Base-by-base conservation (phyloP, 2,888 invertebrate species). In the Tillus elongatus region DNA sequence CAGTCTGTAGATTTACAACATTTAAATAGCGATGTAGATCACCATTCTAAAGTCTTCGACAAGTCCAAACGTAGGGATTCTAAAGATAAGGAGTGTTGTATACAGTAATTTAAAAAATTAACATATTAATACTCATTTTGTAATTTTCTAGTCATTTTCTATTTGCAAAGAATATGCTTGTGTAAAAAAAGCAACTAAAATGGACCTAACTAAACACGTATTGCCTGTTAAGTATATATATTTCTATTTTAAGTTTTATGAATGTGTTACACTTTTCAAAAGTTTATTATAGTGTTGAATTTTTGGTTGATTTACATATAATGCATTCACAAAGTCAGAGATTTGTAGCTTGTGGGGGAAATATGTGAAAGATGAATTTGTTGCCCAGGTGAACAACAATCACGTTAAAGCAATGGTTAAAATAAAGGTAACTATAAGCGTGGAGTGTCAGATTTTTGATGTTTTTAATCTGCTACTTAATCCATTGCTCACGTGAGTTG, bases 401-500 rank as follows among this genome's bases (percentile, higher is more conserved):
- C 61, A 63, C 63, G 63, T 63, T 59, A 52, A 56, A 63, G 63
- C 64, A 64, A 64, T 64, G 62, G 63, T 61, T 46, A 49, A 46
- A 29, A 33, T 43, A 37, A 59, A 64, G 64, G 64, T 64, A 64
- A 64, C 51, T 63, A 63, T 63, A 40, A 47, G 54, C 52, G 56
- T 60, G 57, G 46, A 43, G 40, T 50, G 46, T 41, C 39, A 38
- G 46, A 52, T 15, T 31, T 42, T 40, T 46, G 46, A 49, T 48
- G 44, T 45, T 42, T 47, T 44, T 44, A 43, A 47, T 47, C 52
- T 46, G 40, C 40, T 40, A 30, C 34, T 52, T 55, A 55, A 60
- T 60, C 63, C 64, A 65, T 66, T 66, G 64, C 66, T 65, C 62
- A 64, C 63, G 64, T 66, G 65, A 64, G 61, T n/a, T 65, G 64